Evolutionary conservation across 2,113 vertebrate species (phyloP).

Genomic region (Amblyopsis rosae): DNA sequence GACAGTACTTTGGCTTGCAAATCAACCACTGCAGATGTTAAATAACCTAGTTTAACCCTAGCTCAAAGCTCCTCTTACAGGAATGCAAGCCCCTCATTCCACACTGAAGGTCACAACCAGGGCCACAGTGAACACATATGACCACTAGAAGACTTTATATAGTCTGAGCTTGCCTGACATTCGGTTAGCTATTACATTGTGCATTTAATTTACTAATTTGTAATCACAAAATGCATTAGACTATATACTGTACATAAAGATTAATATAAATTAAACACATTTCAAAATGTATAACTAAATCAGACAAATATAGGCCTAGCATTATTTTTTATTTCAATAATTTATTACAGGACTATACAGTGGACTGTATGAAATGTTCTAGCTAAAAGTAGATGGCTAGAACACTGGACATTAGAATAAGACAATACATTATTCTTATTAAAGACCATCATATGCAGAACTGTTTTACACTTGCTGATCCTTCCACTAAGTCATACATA

Average conservation of each 20-base stretch:
- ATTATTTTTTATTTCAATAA: too few relatives aligned
- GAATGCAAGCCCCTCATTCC: constrained; percentile 1
- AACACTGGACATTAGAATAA: too few relatives aligned
- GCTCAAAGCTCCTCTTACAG: constrained; percentile 7
- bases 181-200: background rate
- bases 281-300: too few relatives aligned
- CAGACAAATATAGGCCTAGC: too few relatives aligned
- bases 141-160: constrained; percentile 46
- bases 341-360: too few relatives aligned
- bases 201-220: background rate
- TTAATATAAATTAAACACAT: background rate
- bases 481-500: too few relatives aligned
- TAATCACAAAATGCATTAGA: background rate
- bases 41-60: constrained; percentile 17
- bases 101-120: constrained; percentile 53
- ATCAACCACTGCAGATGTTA: background rate
- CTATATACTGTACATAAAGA: background rate
- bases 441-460: too few relatives aligned
- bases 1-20: background rate
- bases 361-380: too few relatives aligned
- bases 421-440: too few relatives aligned
- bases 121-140: constrained; percentile 18
- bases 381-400: too few relatives aligned
- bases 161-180: constrained; percentile 16
- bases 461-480: too few relatives aligned